Evolutionary conservation across 1,140 invertebrate genomes (phyloP).

Genomic region (Brachionus calyciflorus): DNA sequence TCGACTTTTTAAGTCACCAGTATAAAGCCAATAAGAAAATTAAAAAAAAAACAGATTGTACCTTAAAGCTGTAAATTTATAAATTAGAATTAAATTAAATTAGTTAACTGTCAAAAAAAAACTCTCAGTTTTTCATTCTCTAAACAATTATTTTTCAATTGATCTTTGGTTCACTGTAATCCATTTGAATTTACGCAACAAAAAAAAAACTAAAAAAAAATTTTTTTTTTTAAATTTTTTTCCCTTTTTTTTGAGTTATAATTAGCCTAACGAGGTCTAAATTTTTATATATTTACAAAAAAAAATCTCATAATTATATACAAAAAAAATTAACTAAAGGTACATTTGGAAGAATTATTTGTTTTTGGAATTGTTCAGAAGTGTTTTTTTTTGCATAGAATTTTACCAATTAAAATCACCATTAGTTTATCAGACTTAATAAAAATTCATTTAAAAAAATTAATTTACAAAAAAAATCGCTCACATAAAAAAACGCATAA

Average conservation of each 20-base stretch:
- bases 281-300: slow-evolving; percentile 20
- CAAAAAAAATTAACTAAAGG: not conserved
- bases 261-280: slow-evolving; percentile 1
- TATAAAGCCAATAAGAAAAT: no score
- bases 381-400: slow-evolving; percentile 7
- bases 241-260: not conserved
- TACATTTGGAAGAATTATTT: slow-evolving; percentile 27
- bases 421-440: no score
- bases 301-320: slow-evolving; percentile 3
- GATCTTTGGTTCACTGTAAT: not conserved
- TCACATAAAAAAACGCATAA: not conserved
- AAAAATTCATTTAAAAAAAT: not conserved
- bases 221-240: not conserved
- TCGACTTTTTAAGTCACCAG: no score
- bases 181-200: not conserved
- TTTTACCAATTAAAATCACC: not conserved
- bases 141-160: not conserved
- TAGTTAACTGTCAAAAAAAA: no score
- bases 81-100: no score
- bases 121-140: not conserved
- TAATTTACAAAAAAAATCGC: not conserved
- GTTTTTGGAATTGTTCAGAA: no score
- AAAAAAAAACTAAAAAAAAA: not conserved
- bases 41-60: no score
- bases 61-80: no score